phyloP scores from a whole-genome alignment of 1,140 invertebrate genomes.

The Scaptodrosophila lebanonensis region DNA sequence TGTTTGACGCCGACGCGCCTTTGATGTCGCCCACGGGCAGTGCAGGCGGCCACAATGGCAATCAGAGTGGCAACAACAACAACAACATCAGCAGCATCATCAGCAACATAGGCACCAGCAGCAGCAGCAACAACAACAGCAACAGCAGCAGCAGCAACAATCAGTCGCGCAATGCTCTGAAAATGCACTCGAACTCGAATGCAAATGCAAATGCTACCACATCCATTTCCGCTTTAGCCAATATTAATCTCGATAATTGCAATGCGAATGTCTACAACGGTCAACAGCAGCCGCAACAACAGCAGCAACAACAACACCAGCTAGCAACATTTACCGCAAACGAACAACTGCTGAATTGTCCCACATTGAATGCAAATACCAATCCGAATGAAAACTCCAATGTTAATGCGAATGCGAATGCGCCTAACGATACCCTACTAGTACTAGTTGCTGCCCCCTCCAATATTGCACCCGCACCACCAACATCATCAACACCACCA shows the following conservation, averaged over 20 bases:
- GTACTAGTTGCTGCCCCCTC: too few relatives aligned
- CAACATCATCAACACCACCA: slow-evolving; percentile 35
- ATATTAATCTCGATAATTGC: slow-evolving; percentile 77
- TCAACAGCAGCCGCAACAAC: slow-evolving; percentile 28
- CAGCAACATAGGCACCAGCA: slow-evolving; percentile 6
- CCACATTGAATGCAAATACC: slow-evolving; percentile 62
- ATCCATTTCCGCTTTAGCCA: slow-evolving; percentile 37
- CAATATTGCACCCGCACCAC: slow-evolving; percentile 39
- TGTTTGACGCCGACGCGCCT: slow-evolving; percentile 61
- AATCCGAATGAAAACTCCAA: slow-evolving; percentile 46
- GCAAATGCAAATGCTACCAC: neutral
- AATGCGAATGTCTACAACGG: slow-evolving; percentile 69
- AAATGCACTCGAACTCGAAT: neutral
- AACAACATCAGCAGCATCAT: slow-evolving; percentile 24
- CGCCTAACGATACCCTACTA: slow-evolving; percentile 3
- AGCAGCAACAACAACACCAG: slow-evolving; percentile 31
- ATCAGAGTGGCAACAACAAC: slow-evolving; percentile 40
- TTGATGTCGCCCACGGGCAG: slow-evolving; percentile 67
- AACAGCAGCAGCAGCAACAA: slow-evolving; percentile 34
- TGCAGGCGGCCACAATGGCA: neutral
- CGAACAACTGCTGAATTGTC: slow-evolving; percentile 68
- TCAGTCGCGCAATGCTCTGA: slow-evolving; percentile 11
- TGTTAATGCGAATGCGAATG: slow-evolving; percentile 31
- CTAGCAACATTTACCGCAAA: slow-evolving; percentile 56
- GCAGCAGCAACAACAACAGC: slow-evolving; percentile 11